These are phyloP conservation scores for Tipula helvola DNA, from an alignment of 2,888 invertebrate genomes.

Conservation along the genomic window DNA sequence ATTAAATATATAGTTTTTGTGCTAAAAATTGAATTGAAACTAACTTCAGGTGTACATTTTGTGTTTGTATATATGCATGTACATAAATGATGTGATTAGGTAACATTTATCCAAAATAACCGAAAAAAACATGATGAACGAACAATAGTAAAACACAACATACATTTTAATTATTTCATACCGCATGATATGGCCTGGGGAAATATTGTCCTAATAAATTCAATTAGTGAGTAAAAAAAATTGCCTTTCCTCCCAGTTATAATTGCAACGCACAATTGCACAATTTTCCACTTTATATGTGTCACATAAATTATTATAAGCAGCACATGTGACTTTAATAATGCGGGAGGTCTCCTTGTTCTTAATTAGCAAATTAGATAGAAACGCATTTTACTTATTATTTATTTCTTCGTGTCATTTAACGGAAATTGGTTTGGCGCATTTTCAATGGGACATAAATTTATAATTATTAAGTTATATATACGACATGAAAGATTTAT, in stretches of 20 bases:
- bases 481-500: neutral
- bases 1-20: neutral
- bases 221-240: neutral
- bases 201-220: neutral
- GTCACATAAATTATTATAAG: neutral
- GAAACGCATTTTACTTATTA: neutral
- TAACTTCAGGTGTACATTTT: neutral
- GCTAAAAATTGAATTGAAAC: neutral
- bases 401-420: neutral
- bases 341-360: neutral
- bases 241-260: neutral
- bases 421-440: constrained; percentile 4
- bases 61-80: too few relatives aligned
- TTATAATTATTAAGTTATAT: neutral
- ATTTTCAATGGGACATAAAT: neutral
- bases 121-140: too few relatives aligned
- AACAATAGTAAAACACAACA: neutral
- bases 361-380: constrained; percentile 4
- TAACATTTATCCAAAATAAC: neutral
- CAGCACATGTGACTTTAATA: neutral
- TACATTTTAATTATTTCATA: neutral
- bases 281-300: neutral
- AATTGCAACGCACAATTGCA: neutral
- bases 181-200: neutral
- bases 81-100: neutral